Evolutionary conservation across 2,797 vertebrate species (phyloP).

Genomic region (Megalops cyprinoides): DNA sequence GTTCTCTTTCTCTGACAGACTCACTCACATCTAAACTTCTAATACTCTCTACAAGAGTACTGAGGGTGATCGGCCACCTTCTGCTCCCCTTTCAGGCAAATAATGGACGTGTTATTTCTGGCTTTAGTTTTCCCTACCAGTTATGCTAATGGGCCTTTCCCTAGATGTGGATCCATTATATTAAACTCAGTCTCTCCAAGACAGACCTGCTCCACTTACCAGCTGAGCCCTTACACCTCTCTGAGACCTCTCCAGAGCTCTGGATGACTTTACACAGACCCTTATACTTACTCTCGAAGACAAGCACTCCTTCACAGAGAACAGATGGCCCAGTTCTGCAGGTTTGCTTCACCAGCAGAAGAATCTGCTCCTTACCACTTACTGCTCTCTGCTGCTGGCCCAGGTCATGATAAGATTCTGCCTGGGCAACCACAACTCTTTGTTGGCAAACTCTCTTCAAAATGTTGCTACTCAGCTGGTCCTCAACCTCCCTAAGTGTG

Average conservation of each 20-base stretch:
- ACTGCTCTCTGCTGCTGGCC: too few relatives aligned
- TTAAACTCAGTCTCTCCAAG: background rate
- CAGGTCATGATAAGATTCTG: too few relatives aligned
- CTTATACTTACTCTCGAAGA: background rate
- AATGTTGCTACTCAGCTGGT: too few relatives aligned
- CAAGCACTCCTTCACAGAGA: background rate
- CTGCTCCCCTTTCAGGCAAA: background rate
- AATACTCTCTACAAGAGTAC: background rate
- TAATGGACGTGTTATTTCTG: background rate
- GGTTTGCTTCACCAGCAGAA: background rate
- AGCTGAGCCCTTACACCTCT: conserved; percentile 4
- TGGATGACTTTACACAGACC: background rate
- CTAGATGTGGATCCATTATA: too few relatives aligned
- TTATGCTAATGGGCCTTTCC: background rate
- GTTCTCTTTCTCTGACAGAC: background rate
- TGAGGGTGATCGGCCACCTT: background rate
- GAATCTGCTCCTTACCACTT: too few relatives aligned
- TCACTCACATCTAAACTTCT: background rate
- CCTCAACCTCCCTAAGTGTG: too few relatives aligned
- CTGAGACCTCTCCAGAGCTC: background rate
- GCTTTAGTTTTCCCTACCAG: background rate
- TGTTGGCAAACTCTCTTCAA: too few relatives aligned
- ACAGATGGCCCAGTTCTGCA: background rate
- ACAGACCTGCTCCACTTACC: background rate
- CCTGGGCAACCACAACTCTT: too few relatives aligned